phyloP scores from a whole-genome alignment of 2,888 invertebrate species.

The Eristalis arbustorum region DNA sequence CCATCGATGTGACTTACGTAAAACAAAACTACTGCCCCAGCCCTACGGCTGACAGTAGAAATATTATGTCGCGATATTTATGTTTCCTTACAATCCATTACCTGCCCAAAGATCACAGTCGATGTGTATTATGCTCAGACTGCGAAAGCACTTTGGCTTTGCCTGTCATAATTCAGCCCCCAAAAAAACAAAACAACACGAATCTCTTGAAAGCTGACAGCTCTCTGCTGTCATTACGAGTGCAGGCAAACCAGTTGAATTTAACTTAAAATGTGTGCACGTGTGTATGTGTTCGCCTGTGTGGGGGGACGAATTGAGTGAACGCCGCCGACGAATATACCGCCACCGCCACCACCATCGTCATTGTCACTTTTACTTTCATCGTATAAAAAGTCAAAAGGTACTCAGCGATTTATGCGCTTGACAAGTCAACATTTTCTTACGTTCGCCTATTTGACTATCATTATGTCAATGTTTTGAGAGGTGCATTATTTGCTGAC shows the following conservation, averaged over 20 bases:
- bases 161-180: constrained; percentile 37
- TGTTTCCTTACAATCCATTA: constrained; percentile 25
- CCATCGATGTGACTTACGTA: constrained; percentile 13
- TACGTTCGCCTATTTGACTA: neutral
- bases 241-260: constrained; percentile 21
- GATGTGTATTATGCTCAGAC: neutral
- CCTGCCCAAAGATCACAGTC: constrained; percentile 11
- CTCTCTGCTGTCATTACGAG: constrained; percentile 26
- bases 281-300: neutral
- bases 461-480: constrained; percentile 24
- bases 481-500: neutral
- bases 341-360: neutral
- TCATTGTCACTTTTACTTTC: constrained; percentile 40
- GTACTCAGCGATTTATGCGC: constrained; percentile 17
- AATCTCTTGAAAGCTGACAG: constrained; percentile 39
- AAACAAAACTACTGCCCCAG: constrained; percentile 9
- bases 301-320: constrained; percentile 12
- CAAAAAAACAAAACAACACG: neutral
- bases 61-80: constrained; percentile 8
- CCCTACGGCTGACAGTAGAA: constrained; percentile 3
- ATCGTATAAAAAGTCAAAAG: constrained; percentile 14
- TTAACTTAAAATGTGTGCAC: neutral
- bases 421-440: constrained; percentile 24
- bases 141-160: constrained; percentile 14
- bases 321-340: neutral